Base-by-base conservation (phyloP, 2,113 vertebrate species). In the Platysternon megacephalum region DNA sequence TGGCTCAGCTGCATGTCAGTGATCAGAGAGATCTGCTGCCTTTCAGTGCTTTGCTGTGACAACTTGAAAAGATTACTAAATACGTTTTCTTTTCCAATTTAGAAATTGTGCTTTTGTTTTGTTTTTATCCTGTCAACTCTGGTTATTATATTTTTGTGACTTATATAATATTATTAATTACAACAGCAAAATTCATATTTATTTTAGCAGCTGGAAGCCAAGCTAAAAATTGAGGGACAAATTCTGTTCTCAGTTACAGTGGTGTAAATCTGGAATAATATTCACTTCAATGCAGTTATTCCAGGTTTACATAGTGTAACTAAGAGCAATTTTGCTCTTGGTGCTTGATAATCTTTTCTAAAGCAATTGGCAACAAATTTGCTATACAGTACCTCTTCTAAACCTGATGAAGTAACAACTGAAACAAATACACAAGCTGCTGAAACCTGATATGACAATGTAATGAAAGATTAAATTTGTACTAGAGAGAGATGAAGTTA, bases 391-490 rank as follows among this genome's bases (percentile, higher is more conserved):
- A 95, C 78, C 65, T 52, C 68, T 82, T 58, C 22, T 92, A 79
- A 86, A 89, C 21, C 85, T 90, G 61, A 42, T 80, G n/a, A 85
- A 82, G 49, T 84, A 92, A 88, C 88, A 85, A 79, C 12, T 78
- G 76, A 79, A 95, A 58, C 49, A 90, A 96, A 87, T 49, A 87
- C 61, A 51, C 14, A 3, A 48, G 72, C 56, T 11, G 11, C 29
- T 89, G 81, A 80, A 90, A 74, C 29, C 22, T 85, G 91, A 55
- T 91, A 24, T 4, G 46, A 28, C 42, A 85, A 5, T 76, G 46
- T 93, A 76, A 87, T 82, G 53, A 89, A 85, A 93, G 82, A 85
- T 85, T 88, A 94, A 79, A 42, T 85, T 87, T 56, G 83, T 17
- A 14, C 6, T 42, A 82, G 51, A 87, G 56, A 89, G 26, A 88